Percentiles rank a stretch among this genome's conserved stretches.
Evolutionary conservation across 2,113 vertebrate genomes (phyloP).

Genomic region (Oreocharis arfaki): DNA sequence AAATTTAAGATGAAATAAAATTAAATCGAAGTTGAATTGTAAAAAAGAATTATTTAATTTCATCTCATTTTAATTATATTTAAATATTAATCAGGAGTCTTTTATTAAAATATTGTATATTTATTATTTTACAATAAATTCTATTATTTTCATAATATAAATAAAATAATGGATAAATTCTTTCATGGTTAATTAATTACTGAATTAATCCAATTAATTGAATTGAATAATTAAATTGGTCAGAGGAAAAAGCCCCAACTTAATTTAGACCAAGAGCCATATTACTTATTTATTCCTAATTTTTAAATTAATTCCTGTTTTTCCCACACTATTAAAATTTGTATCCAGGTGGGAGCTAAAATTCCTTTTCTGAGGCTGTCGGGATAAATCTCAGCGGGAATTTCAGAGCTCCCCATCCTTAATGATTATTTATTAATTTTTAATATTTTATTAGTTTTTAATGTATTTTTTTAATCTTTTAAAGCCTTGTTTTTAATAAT

Average conservation of each 20-base stretch:
- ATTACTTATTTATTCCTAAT: not conserved
- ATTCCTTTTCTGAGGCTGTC: not conserved
- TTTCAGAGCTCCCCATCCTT: rapidly evolving
- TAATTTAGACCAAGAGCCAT: not conserved
- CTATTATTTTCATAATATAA: not conserved
- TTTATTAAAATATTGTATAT: not conserved
- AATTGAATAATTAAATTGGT: too few species aligned
- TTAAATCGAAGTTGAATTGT: too few species aligned
- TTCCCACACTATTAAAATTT: not conserved
- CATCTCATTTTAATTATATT: not conserved
- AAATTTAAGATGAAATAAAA: not conserved
- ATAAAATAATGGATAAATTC: not conserved
- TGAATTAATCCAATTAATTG: too few species aligned
- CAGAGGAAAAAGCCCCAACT: not conserved
- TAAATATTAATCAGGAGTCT: too few species aligned
- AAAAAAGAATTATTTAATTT: too few species aligned
- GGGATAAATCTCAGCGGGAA: rapidly evolving
- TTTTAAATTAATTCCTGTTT: not conserved
- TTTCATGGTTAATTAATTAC: rapidly evolving
- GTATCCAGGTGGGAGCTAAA: not conserved
- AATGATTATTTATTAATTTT: not conserved
- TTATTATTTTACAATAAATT: too few species aligned
- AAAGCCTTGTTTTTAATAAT: not conserved
- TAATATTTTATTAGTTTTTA: not conserved
- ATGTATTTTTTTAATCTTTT: not conserved